phyloP scores from a whole-genome alignment of 2,888 invertebrate genomes.

The Eilema griseolum region DNA sequence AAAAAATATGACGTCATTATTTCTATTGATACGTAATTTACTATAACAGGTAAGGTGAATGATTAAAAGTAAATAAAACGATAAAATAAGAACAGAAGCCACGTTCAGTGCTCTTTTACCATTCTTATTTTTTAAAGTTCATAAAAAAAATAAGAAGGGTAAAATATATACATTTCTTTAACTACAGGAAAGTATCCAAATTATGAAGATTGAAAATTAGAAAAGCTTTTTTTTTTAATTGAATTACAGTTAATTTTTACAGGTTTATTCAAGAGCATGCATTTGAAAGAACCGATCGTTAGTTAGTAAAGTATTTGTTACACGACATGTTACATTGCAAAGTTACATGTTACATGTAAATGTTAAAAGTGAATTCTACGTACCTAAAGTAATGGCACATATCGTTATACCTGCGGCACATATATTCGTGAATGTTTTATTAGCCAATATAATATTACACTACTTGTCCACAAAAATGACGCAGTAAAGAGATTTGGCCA shows the following conservation, averaged over 20 bases:
- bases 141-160: too few relatives aligned
- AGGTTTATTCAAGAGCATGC: slow-evolving; percentile 13
- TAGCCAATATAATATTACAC: slow-evolving; percentile 15
- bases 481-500: neutral
- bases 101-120: too few relatives aligned
- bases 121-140: too few relatives aligned
- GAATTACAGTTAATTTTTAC: neutral
- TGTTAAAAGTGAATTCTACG: slow-evolving; percentile 19
- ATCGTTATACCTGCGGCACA: slow-evolving; percentile 29
- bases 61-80: too few relatives aligned
- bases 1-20: too few relatives aligned
- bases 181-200: too few relatives aligned
- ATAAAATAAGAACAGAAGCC: too few relatives aligned
- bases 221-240: too few relatives aligned
- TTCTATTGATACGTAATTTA: too few relatives aligned
- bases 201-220: too few relatives aligned
- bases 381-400: slow-evolving; percentile 29
- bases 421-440: slow-evolving; percentile 21
- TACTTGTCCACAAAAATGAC: slow-evolving; percentile 9
- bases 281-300: slow-evolving; percentile 9
- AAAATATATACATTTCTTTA: too few relatives aligned
- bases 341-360: neutral
- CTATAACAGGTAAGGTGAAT: too few relatives aligned
- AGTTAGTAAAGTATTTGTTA: neutral
- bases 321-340: neutral